A percentile compares a stretch with the other conserved stretches of the same genome.
phyloP scores from a whole-genome alignment of 2,797 vertebrate species.

The Atherinosoma microstoma region DNA sequence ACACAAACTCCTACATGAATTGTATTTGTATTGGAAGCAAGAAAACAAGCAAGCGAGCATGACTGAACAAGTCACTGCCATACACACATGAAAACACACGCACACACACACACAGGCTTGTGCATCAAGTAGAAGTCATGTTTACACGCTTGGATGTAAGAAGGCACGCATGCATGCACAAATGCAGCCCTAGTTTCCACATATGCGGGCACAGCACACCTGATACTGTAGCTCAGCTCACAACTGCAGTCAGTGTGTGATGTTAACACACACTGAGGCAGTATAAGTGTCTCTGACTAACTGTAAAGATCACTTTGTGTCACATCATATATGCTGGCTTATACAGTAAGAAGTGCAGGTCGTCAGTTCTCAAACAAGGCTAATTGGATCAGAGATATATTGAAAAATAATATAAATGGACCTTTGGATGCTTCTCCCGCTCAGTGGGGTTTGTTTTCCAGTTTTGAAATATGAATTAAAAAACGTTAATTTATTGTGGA shows the following conservation, averaged over 20 bases:
- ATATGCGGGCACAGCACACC: constrained; percentile 6
- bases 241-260: constrained; percentile 42
- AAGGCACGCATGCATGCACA: constrained; percentile 38
- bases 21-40: constrained; percentile 38
- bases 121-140: constrained; percentile 14
- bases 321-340: background rate
- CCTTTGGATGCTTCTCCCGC: background rate
- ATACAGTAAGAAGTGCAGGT: no score
- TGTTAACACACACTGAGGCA: constrained; percentile 15
- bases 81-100: constrained; percentile 11
- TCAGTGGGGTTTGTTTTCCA: background rate
- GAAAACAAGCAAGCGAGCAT: constrained; percentile 39
- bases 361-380: background rate
- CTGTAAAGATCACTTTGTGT: background rate
- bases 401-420: background rate
- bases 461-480: background rate
- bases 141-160: constrained; percentile 51
- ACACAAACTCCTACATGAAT: constrained; percentile 22
- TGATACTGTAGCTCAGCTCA: constrained; percentile 29
- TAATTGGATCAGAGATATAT: background rate
- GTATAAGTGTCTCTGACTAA: constrained; percentile 14
- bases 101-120: constrained; percentile 22
- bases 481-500: background rate
- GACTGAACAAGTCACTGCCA: constrained; percentile 30
- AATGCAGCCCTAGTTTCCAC: constrained; percentile 6